Percentiles rank a stretch among this genome's conserved stretches.
Conservation (phyloP, 2,113 vertebrate genomes). For the Percina caprodes region DNA sequence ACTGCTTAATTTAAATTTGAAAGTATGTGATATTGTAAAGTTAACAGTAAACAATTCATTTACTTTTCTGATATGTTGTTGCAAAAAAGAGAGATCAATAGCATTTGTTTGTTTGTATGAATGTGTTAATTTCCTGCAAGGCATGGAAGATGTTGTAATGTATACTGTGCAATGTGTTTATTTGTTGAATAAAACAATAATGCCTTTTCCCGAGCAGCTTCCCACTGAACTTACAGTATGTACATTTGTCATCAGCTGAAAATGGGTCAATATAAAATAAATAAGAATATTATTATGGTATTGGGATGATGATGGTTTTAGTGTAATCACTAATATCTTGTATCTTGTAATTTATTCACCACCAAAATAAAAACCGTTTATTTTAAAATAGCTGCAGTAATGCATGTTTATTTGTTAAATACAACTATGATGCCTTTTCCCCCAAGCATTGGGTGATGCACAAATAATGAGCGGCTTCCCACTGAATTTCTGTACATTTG, state of each 20-base stretch:
- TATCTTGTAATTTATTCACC: background rate
- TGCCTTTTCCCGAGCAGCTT: background rate
- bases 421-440: background rate
- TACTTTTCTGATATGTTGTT: background rate
- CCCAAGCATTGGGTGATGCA: background rate
- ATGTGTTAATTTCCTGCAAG: constrained; percentile 5
- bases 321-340: too few species aligned
- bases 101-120: constrained; percentile 29
- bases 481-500: background rate
- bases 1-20: background rate
- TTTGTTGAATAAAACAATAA: constrained; percentile 33
- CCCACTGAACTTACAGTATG: background rate
- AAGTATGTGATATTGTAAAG: background rate
- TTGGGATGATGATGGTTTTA: background rate
- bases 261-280: background rate
- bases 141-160: constrained; percentile 18
- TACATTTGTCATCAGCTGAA: background rate
- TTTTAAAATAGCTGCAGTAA: background rate
- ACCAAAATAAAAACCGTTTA: background rate
- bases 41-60: background rate
- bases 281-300: background rate
- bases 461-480: background rate
- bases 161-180: constrained; percentile 22
- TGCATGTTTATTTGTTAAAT: too few species aligned
- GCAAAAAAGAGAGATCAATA: background rate